Percentiles rank a stretch among this genome's conserved stretches.
Evolutionary conservation across 1,140 invertebrate species (phyloP).

Genomic region (Drosophila lacteicornis): DNA sequence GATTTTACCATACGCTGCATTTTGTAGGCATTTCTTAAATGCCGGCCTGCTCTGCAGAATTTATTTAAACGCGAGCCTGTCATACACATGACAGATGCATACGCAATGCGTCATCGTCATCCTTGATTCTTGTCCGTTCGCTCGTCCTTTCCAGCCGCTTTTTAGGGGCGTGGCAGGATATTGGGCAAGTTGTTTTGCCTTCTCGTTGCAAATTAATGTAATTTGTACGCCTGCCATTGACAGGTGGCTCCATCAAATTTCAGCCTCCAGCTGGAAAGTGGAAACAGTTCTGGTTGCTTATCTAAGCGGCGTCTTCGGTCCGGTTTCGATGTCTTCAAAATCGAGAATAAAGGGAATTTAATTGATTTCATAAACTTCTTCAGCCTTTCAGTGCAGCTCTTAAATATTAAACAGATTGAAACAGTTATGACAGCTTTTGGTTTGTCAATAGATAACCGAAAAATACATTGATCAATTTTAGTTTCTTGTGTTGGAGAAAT

Average conservation of each 20-base stretch:
- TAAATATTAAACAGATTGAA: conserved; percentile 2
- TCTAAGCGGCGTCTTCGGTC: background rate
- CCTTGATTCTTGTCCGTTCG: conserved; percentile 11
- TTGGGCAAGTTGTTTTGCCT: conserved; percentile 41
- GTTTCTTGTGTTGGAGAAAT: background rate
- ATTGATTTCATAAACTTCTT: background rate
- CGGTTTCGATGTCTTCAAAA: background rate
- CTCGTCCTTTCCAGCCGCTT: background rate
- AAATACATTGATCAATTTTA: background rate
- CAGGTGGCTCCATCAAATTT: conserved; percentile 32
- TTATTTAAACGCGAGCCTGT: conserved; percentile 78
- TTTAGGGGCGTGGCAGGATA: conserved; percentile 2
- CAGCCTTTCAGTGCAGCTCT: background rate
- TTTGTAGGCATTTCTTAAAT: conserved; percentile 75
- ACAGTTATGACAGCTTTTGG: background rate
- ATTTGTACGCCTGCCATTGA: conserved; percentile 66
- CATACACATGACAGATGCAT: conserved; percentile 74
- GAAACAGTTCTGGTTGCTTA: conserved; percentile 9
- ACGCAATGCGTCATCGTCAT: conserved; percentile 79
- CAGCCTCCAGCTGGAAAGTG: conserved; percentile 14
- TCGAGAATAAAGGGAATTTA: background rate
- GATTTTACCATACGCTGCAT: conserved; percentile 3
- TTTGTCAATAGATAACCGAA: background rate
- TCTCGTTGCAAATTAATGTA: conserved; percentile 68
- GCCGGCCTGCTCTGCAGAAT: conserved; percentile 57